Conservation (phyloP, 2,113 vertebrate genomes). For the Lichenostomus cassidix region DNA sequence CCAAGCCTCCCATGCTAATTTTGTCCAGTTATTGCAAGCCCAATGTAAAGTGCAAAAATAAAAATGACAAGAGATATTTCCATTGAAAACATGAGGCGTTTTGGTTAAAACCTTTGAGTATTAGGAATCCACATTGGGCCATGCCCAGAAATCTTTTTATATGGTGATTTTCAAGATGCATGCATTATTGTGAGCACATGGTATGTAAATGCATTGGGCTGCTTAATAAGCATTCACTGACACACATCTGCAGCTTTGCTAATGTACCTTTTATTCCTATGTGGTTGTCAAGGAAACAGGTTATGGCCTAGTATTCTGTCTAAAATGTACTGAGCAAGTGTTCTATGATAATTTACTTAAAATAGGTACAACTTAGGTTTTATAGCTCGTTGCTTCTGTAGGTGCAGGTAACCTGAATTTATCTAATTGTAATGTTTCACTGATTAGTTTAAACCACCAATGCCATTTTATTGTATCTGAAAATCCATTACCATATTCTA, state of each 20-base stretch:
- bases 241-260: conserved; percentile 69
- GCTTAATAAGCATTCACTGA: conserved; percentile 59
- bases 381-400: not conserved
- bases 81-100: not conserved
- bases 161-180: conserved; percentile 47
- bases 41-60: not conserved
- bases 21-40: not conserved
- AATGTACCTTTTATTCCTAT: conserved; percentile 77
- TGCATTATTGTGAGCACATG: conserved; percentile 44
- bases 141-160: conserved; percentile 31
- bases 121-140: not conserved
- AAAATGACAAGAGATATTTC: not conserved
- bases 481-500: not conserved
- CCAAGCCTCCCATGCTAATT: not conserved
- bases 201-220: conserved; percentile 56
- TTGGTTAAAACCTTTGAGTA: not conserved
- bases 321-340: conserved; percentile 60
- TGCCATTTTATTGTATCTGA: not conserved
- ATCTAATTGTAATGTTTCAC: not conserved
- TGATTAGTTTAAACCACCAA: not conserved
- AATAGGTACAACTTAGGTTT: not conserved
- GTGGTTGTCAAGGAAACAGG: conserved; percentile 86
- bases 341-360: conserved; percentile 23
- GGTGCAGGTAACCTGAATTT: not conserved
- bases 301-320: conserved; percentile 82